Evolutionary conservation across 2,888 invertebrate species (phyloP).

Genomic region (Cenopis cana): DNA sequence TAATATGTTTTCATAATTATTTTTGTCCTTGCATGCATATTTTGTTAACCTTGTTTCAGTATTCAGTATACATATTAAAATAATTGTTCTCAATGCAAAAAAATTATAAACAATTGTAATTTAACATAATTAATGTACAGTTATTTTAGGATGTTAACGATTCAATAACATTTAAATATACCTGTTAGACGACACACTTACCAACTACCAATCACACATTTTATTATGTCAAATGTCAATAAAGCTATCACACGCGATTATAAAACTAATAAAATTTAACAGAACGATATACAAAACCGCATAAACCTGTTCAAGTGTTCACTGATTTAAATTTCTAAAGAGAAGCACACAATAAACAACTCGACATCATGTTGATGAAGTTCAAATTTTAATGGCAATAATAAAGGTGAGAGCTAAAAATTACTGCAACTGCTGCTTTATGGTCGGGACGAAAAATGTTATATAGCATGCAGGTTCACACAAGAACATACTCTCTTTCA

Average conservation of each 20-base stretch:
- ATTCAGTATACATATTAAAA: no score
- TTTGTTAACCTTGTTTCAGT: no score
- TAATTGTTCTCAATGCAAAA: no score
- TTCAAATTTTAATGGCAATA: background rate
- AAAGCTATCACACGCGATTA: background rate
- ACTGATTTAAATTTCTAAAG: background rate
- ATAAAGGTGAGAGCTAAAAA: background rate
- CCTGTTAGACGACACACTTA: background rate
- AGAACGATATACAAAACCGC: background rate
- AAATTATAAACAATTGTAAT: no score
- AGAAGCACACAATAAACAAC: background rate
- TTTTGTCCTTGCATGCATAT: no score
- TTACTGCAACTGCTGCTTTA: background rate
- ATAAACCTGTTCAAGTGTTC: constrained; percentile 7
- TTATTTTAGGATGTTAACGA: background rate
- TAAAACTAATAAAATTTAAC: background rate
- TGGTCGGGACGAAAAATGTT: background rate
- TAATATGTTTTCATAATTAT: no score
- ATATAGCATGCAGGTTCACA: background rate
- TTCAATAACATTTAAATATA: background rate
- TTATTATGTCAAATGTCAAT: background rate
- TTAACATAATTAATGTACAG: no score
- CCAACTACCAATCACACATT: background rate
- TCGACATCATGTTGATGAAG: background rate
- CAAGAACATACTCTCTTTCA: background rate